Base-by-base conservation (phyloP, 2,888 invertebrate species). In the Drosophila eohydei region DNA sequence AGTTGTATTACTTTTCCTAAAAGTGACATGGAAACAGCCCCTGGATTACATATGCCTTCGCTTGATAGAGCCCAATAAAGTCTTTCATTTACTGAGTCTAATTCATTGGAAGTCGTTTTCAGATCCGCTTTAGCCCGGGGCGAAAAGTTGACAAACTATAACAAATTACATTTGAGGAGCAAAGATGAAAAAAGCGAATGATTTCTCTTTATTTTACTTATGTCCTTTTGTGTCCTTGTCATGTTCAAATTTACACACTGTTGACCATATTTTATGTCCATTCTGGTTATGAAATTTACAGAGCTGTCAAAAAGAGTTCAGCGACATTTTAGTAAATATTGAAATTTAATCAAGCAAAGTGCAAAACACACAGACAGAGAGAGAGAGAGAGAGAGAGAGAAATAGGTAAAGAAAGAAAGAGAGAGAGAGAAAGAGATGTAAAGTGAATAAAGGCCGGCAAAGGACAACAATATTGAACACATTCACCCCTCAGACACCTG, bases 291-390 rank as follows among this genome's bases (percentile, higher is more conserved):
- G 86, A 85, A 87, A 89, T 87, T 87, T 87, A 85, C 86, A 88
- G 86, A 88, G 89, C 88, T 89, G 86, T 87, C 86, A 89, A 77
- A 89, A 87, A 89, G 86, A 87, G 86, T 87, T 87, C 89, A 88
- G 83, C 90, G 87, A 89, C 87, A 88, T 89, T 88, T 88, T 89
- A 88, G 90, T 90, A 88, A 88, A 89, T 90, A 88, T 89, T 89
- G 87, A 88, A 89, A 88, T 88, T 89, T 89, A 88, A 88, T 88
- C 90, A 88, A 88, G 90, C 80, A 88, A 89, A 88, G 87, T 89
- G 87, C 90, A 89, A 76, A 78, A 64, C 67, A 79, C 74, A 66
- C 73, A 44, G 21, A 48, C 34, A 65, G 41, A 28, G 46, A 46
- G 36, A 60, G 56, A 56, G 26, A 48, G 38, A 34, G 32, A 14